Evolutionary conservation across 2,113 vertebrate genomes (phyloP), one percentile per base, ranked within the genome.

Genomic region (Malurus cyaneus): DNA sequence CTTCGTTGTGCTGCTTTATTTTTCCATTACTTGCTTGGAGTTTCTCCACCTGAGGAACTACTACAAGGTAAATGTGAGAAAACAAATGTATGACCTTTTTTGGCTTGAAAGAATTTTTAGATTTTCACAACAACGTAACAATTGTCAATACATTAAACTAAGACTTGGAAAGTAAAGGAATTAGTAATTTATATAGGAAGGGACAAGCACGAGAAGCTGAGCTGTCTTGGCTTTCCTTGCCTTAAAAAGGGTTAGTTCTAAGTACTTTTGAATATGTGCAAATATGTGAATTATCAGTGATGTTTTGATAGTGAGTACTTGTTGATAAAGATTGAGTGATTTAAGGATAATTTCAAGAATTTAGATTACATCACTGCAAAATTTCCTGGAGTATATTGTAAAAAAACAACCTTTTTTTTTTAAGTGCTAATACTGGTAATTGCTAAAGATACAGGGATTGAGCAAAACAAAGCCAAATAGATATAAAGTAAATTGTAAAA

Each of bases 11-110:
- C 99, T 90, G 98, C 99, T 80, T 95, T 99, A 49, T 99, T 99
- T 96, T 99, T 99, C 96, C 98, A 98, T 96, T 99, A 99, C 96
- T 98, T 99, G 94, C 98, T 99, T 86, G 99, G 99, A 97, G 98
- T 99, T n/a, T 98, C 98, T 88, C 98, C 99, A 57, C 99, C 99
- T 47, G 98, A 99, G 95, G 99, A 99, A 39, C 98, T 99, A 47
- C 74, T 96, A 46, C 96, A 97, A 83, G 97, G 98, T 98, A 98
- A 98, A 86, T 95, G 80, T 46, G 34, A 96, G 49, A 81, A 80
- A 56, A 34, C 18, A 64, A 50, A 49, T 44, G 1, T 70, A 8
- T 26, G 41, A 4, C 29, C 10, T 39, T 21, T 32, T 85, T 89
- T 56, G 26, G 88, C 36, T 54, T 93, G 24, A 42, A 77, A 47